Evolutionary conservation across 2,113 vertebrate species (phyloP).

Genomic region (Stegostoma tigrinum): DNA sequence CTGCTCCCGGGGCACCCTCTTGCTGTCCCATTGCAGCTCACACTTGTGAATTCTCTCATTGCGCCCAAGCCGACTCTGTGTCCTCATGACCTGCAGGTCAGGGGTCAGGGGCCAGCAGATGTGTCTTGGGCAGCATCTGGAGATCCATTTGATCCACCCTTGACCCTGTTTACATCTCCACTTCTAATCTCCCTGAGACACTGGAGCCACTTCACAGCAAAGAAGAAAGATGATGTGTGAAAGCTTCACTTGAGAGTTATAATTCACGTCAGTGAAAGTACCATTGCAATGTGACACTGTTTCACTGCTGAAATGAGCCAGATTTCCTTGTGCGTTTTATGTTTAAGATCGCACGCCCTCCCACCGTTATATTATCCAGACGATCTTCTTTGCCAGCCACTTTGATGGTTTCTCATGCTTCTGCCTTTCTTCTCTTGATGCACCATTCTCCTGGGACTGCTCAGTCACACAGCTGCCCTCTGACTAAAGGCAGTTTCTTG

Average conservation of each 20-base stretch:
- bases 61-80: background rate
- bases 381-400: background rate
- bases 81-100: no score
- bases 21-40: background rate
- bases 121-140: background rate
- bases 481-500: background rate
- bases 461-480: background rate
- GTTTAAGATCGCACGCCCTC: background rate
- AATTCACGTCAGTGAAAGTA: background rate
- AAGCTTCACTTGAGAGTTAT: background rate
- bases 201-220: background rate
- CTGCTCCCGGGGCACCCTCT: background rate
- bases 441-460: no score
- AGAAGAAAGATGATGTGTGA: slow-evolving; percentile 1
- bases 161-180: background rate
- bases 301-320: background rate
- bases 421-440: background rate
- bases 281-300: background rate
- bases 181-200: background rate
- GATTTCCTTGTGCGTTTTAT: background rate
- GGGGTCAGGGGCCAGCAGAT: background rate
- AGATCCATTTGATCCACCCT: background rate
- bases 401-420: no score
- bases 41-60: background rate
- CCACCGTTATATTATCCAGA: background rate